Evolutionary conservation across 2,113 vertebrate genomes (phyloP).

Genomic region (Micromys minutus): DNA sequence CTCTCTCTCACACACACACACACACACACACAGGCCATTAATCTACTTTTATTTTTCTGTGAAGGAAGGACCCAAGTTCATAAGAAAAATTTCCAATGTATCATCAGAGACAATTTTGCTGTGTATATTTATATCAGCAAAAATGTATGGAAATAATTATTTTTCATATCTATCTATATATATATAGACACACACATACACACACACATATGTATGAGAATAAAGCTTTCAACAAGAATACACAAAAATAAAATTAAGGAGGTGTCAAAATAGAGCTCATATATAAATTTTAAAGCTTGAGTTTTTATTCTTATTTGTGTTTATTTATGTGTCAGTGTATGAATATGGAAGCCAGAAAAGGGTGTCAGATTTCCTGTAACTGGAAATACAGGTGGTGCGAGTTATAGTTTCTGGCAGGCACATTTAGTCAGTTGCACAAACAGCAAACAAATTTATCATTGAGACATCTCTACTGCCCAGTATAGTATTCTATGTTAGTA

Average conservation of each 20-base stretch:
- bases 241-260: background rate
- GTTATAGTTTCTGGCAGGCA: too few species aligned
- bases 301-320: background rate
- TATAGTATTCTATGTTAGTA: background rate
- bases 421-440: too few species aligned
- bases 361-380: too few species aligned
- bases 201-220: too few species aligned
- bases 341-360: background rate
- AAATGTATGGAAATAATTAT: background rate
- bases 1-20: background rate
- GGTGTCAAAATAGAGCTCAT: background rate
- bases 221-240: slow-evolving; percentile 3
- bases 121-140: background rate
- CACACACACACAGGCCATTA: background rate
- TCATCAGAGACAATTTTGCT: background rate
- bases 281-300: background rate
- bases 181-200: too few species aligned
- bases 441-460: too few species aligned
- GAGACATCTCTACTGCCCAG: background rate
- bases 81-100: too few species aligned
- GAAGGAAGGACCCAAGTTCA: too few species aligned
- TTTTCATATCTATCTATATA: too few species aligned
- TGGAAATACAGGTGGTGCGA: background rate
- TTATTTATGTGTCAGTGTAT: background rate
- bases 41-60: background rate